Percentiles rank a stretch among this genome's conserved stretches.
phyloP scores from a whole-genome alignment of 2,113 vertebrate genomes.

The Pipa parva region DNA sequence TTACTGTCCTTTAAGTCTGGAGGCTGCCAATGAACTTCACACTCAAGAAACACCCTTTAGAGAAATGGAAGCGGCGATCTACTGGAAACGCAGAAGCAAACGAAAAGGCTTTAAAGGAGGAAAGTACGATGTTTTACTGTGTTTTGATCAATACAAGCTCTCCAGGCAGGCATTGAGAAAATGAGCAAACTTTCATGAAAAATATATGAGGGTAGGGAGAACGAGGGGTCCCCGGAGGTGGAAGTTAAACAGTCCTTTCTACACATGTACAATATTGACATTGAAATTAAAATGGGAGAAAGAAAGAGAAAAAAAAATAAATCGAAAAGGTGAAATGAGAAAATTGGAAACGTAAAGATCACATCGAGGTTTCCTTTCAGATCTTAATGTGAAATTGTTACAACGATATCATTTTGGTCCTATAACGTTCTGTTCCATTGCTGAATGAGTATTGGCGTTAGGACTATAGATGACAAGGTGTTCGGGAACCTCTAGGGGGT shows the following conservation, averaged over 20 bases:
- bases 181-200: constrained; percentile 64
- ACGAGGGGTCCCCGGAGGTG: constrained; percentile 56
- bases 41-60: neutral
- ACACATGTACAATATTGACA: constrained; percentile 68
- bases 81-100: constrained; percentile 27
- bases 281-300: constrained; percentile 55
- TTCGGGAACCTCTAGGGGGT: neutral
- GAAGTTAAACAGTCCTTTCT: constrained; percentile 68
- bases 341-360: neutral
- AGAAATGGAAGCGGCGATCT: neutral
- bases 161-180: constrained; percentile 53
- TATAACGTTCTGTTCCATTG: too few species aligned
- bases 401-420: too few species aligned
- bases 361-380: too few species aligned
- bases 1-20: too few species aligned
- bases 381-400: too few species aligned
- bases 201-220: constrained; percentile 69
- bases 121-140: constrained; percentile 73
- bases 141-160: constrained; percentile 80
- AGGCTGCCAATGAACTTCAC: too few species aligned
- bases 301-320: neutral
- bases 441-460: too few species aligned
- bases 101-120: constrained; percentile 47
- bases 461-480: too few species aligned
- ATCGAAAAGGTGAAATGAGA: constrained; percentile 15